Evolutionary conservation across 2,113 vertebrate species (phyloP), one percentile per base, ranked within the genome.

Genomic region (Labrus mixtus): DNA sequence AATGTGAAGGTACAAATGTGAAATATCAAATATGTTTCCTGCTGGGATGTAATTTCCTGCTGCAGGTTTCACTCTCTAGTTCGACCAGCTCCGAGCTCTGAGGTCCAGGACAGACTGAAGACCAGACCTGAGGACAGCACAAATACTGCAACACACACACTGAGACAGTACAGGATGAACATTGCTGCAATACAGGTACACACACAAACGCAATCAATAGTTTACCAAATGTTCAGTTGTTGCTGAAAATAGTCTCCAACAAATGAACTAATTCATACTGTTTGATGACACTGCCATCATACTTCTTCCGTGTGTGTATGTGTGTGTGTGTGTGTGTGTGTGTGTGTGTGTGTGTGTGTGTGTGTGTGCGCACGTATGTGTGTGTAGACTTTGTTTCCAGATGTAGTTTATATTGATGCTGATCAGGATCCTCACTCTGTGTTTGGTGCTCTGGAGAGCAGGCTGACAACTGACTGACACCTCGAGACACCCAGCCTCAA

Each of bases 391-490:
- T 90, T 95, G 37, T 99, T 95, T 55, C 56, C 86, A 71, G 86
- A 89, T 7, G 94, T 93, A 3, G 78, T 95, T 78, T 73, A 86
- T 0, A 9, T 98, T 73, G 95, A 96, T 0, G 96, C 95, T 23
- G 97, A 98, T 86, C 97, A 97, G 91, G 96, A 97, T 73, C 95
- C 96, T 0, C 87, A 94, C 43, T 91, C 79, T 0, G 88, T 99
- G 74, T 97, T 96, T 29, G 96, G 98, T 85, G 92, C 93, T 66
- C 88, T 98, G 51, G 96, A 97, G 90, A 96, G 96, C 29, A 93
- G 93, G 4, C 79, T 97, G 73, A 78, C 39, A 8, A 25, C 62
- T 5, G 22, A 72, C n/a, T 87, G 68, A 88, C 43, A 25, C 33
- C 65, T 63, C 75, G 20, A 58, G 17, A 7, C 68, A 20, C 37